These are phyloP conservation scores for Phaethon lepturus DNA, from an alignment of 2,113 vertebrate genomes.

Conservation along the genomic window DNA sequence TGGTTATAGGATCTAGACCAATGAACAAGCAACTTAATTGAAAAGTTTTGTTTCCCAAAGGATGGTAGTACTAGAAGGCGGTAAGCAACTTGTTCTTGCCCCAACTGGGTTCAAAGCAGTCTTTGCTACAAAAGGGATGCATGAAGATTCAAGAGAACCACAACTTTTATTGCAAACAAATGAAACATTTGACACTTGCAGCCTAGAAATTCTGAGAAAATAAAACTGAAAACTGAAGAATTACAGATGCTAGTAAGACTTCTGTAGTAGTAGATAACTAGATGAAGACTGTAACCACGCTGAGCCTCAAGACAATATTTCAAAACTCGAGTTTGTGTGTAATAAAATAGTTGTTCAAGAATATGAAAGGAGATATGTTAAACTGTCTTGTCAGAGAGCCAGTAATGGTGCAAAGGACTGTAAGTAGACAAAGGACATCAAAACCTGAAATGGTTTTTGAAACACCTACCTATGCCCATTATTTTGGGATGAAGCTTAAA, in stretches of 20 bases:
- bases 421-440: background rate
- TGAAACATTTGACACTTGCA: background rate
- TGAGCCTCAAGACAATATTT: background rate
- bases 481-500: background rate
- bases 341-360: background rate
- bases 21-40: fast-evolving
- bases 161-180: background rate
- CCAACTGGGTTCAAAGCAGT: background rate
- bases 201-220: background rate
- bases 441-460: background rate
- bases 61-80: background rate
- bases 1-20: background rate
- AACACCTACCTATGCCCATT: background rate
- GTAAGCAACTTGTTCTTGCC: background rate
- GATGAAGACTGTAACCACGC: background rate
- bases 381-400: background rate
- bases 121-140: background rate
- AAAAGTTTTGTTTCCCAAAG: background rate
- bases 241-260: background rate
- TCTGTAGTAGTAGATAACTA: background rate
- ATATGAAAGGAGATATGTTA: background rate
- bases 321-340: background rate
- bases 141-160: background rate
- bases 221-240: background rate
- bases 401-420: background rate